phyloP scores from a whole-genome alignment of 2,113 vertebrate species.

The Aspidoscelis tigris region DNA sequence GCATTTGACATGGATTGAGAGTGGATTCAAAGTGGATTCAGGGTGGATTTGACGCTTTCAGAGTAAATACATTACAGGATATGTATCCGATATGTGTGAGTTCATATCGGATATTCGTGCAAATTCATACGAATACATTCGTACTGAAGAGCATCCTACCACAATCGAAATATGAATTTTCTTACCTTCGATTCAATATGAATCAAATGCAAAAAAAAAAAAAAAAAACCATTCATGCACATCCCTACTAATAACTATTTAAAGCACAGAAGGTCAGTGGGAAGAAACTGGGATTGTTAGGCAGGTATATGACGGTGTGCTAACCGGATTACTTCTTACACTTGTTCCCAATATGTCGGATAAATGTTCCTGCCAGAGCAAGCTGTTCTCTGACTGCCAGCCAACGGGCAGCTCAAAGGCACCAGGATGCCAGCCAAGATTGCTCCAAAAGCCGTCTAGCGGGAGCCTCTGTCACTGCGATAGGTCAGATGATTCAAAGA shows the following conservation, averaged over 20 bases:
- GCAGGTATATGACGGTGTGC: background rate
- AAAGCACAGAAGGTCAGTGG: background rate
- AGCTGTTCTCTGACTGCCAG: slow-evolving; percentile 31
- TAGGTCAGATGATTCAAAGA: slow-evolving; percentile 15
- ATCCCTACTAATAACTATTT: background rate
- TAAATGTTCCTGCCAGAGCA: slow-evolving; percentile 18
- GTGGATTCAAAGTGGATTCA: no score
- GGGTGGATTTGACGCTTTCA: no score
- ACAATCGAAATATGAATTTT: no score
- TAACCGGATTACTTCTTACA: slow-evolving; percentile 22
- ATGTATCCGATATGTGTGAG: no score
- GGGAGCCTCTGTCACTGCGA: slow-evolving; percentile 4
- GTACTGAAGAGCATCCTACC: no score
- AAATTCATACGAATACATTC: no score
- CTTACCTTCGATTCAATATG: no score
- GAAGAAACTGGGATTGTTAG: background rate
- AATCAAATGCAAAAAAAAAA: no score
- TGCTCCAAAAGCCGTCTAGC: background rate
- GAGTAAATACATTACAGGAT: no score
- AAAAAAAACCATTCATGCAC: no score
- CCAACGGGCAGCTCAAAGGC: slow-evolving; percentile 31
- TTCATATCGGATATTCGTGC: no score
- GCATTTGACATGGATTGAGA: no score
- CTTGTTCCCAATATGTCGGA: slow-evolving; percentile 22
- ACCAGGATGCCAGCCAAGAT: slow-evolving; percentile 37